Evolutionary conservation across 2,113 vertebrate species (phyloP).

Genomic region (Neomonachus schauinslandi): DNA sequence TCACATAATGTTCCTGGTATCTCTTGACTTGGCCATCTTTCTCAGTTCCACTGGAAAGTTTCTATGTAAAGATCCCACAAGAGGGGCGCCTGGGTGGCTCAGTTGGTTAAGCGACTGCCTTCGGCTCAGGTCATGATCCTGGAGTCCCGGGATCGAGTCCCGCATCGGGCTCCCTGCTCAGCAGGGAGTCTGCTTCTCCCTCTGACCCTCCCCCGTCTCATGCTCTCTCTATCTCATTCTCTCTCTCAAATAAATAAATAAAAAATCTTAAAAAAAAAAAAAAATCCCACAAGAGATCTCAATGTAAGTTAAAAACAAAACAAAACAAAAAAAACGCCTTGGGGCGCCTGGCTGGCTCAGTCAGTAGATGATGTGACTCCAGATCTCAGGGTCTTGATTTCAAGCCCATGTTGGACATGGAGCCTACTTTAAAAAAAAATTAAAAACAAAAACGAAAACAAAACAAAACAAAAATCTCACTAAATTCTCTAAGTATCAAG

Average conservation of each 20-base stretch:
- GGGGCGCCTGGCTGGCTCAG: background rate
- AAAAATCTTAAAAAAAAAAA: no score
- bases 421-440: background rate
- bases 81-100: no score
- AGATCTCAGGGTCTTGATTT: background rate
- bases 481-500: slow-evolving; percentile 21
- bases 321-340: background rate
- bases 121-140: no score
- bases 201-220: no score
- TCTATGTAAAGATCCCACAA: background rate
- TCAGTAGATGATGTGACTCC: background rate
- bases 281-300: background rate
- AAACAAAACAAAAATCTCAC: background rate
- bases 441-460: background rate
- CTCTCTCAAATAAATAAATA: no score
- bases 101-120: no score
- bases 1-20: background rate
- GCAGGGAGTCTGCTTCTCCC: no score
- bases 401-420: background rate
- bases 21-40: background rate
- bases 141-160: no score
- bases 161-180: no score
- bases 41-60: background rate
- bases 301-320: background rate
- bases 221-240: no score